Evolutionary conservation across 1,140 invertebrate species (phyloP).

Genomic region (Leptopilina clavipes): DNA sequence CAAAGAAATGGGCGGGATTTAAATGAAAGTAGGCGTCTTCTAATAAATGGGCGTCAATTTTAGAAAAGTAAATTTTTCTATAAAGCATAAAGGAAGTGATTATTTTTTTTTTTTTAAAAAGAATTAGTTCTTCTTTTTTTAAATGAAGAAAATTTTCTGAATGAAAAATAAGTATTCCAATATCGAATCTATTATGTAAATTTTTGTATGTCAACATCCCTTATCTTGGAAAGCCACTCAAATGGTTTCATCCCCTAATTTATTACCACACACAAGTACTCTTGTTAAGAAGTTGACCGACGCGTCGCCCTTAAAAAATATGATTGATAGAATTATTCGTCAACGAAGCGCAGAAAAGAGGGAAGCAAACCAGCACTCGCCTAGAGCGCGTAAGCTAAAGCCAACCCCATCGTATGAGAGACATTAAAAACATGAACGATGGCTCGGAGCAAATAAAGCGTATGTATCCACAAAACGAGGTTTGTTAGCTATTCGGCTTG

Average conservation of each 20-base stretch:
- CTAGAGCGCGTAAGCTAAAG: conserved; percentile 42
- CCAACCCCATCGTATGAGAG: conserved; percentile 45
- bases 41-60: too few relatives aligned
- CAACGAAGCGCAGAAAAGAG: conserved; percentile 41
- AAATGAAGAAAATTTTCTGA: too few relatives aligned
- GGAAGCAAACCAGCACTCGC: conserved; percentile 38
- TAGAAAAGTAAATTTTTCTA: too few relatives aligned
- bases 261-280: conserved; percentile 40
- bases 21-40: too few relatives aligned
- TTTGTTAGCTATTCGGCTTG: conserved; percentile 61
- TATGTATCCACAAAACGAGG: conserved; percentile 52
- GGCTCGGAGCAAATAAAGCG: conserved; percentile 57
- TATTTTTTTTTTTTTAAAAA: too few relatives aligned
- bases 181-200: neutral
- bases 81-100: too few relatives aligned
- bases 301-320: conserved; percentile 56
- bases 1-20: too few relatives aligned
- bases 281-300: conserved; percentile 58
- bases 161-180: too few relatives aligned
- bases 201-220: neutral
- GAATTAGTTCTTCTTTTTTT: too few relatives aligned
- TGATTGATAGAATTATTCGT: conserved; percentile 62
- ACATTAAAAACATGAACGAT: conserved; percentile 59
- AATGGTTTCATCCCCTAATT: neutral
- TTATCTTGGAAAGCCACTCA: neutral